A percentile compares a stretch with the other conserved stretches of the same genome.
phyloP scores from a whole-genome alignment of 2,113 vertebrate species.

The Euleptes europaea region DNA sequence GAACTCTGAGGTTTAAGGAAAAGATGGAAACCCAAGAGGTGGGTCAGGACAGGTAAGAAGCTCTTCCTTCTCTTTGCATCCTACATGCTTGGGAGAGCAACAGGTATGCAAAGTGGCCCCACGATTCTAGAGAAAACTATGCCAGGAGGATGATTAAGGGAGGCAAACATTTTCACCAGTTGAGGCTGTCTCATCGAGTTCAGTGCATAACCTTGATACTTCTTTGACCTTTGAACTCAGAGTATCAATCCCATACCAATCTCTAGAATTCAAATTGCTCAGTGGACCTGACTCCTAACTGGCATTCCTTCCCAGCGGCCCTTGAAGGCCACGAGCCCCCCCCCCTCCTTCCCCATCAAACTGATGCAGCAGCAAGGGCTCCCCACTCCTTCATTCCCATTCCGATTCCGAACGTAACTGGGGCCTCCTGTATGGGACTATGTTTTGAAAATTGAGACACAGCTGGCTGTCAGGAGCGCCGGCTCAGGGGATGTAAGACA shows the following conservation, averaged over 20 bases:
- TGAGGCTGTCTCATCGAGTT: slow-evolving; percentile 38
- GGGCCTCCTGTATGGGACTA: background rate
- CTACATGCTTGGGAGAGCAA: accelerated
- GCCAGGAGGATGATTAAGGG: accelerated
- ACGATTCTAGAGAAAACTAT: background rate
- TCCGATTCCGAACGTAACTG: background rate
- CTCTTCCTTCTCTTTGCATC: background rate
- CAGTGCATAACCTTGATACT: background rate
- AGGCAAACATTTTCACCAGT: slow-evolving; percentile 50
- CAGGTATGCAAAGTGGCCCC: background rate
- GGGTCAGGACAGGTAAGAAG: background rate
- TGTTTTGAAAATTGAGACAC: background rate
- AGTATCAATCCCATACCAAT: background rate
- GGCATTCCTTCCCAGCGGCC: background rate
- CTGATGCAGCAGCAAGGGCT: background rate
- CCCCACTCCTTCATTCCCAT: background rate
- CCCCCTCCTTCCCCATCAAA: background rate
- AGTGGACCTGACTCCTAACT: accelerated
- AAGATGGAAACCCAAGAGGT: background rate
- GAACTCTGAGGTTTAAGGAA: background rate
- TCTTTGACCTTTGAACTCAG: slow-evolving; percentile 44
- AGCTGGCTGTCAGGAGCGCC: background rate
- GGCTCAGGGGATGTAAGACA: background rate
- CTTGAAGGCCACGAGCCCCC: background rate
- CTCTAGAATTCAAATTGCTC: accelerated